These are phyloP conservation scores for Kryphioiulus occultus DNA, from an alignment of 2,888 invertebrate genomes.

Conservation along the genomic window DNA sequence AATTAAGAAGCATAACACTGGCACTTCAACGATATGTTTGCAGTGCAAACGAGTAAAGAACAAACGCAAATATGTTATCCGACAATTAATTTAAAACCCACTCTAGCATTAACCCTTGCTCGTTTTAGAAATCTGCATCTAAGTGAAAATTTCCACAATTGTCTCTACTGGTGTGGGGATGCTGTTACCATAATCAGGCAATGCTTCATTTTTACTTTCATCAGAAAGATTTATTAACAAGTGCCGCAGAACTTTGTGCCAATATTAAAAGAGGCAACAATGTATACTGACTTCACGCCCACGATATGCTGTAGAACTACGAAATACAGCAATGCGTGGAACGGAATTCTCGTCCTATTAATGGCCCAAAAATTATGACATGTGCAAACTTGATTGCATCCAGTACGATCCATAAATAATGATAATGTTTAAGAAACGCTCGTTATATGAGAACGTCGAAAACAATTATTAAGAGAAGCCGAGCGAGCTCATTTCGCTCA, in stretches of 20 bases:
- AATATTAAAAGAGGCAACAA: neutral
- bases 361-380: neutral
- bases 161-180: neutral
- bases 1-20: neutral
- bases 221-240: neutral
- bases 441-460: neutral
- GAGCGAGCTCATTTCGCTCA: neutral
- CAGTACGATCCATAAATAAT: neutral
- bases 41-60: neutral
- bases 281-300: neutral
- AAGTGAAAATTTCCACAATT: neutral
- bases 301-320: neutral
- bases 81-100: neutral
- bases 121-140: neutral
- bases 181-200: no score
- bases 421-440: conserved; percentile 2
- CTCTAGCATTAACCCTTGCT: neutral
- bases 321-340: neutral
- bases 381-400: neutral
- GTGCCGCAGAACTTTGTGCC: neutral
- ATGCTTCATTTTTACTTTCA: neutral
- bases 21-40: neutral
- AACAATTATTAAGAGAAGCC: neutral
- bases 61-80: neutral
- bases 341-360: neutral